Evolutionary conservation across 2,797 vertebrate species (phyloP).

Genomic region (Lepilemur septentrionalis): DNA sequence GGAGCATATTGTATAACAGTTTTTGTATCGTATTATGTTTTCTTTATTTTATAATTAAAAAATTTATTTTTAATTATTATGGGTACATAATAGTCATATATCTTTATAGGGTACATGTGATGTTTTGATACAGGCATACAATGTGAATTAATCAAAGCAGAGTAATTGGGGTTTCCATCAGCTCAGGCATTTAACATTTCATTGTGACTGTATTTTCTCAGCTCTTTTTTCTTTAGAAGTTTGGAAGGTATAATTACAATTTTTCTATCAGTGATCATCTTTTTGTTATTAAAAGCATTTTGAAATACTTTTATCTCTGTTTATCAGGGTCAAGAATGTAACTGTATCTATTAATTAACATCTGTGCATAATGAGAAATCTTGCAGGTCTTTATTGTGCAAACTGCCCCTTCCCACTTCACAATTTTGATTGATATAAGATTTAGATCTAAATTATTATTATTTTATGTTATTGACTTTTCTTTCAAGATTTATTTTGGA

Average conservation of each 20-base stretch:
- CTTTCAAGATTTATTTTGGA: neutral
- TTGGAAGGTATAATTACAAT: neutral
- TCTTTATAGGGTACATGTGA: neutral
- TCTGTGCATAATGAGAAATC: neutral
- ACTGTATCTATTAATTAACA: neutral
- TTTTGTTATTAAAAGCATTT: slow-evolving; percentile 6
- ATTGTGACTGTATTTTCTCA: neutral
- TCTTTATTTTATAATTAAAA: neutral
- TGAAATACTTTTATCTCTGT: slow-evolving; percentile 28
- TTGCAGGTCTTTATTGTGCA: neutral
- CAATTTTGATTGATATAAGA: neutral
- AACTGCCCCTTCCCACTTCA: neutral
- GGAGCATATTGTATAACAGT: neutral
- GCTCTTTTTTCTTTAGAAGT: neutral
- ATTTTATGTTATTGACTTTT: slow-evolving; percentile 15
- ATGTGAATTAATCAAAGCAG: neutral
- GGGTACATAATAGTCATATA: neutral
- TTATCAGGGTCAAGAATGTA: neutral
- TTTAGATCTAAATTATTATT: neutral
- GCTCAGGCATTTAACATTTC: neutral
- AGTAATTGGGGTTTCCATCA: neutral
- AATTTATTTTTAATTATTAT: neutral
- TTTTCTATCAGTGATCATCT: neutral
- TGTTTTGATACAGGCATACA: neutral
- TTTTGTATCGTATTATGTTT: slow-evolving; percentile 9